A percentile compares a stretch with the other conserved stretches of the same genome.
These are phyloP conservation scores for Cuculus canorus DNA, from an alignment of 2,797 vertebrate genomes.

Conservation along the genomic window DNA sequence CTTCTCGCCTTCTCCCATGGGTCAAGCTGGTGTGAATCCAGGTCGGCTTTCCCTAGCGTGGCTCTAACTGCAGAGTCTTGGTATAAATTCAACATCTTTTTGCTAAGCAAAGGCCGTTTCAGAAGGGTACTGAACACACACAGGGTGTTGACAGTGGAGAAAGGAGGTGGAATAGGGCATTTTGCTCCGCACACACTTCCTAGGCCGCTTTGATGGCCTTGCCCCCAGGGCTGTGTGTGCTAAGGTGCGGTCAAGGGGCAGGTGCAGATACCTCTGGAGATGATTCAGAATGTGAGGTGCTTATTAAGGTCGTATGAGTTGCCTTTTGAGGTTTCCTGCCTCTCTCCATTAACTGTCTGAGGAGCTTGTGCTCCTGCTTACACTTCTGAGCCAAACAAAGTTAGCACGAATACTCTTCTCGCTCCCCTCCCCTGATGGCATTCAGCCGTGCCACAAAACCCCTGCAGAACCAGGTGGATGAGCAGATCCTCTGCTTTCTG, in stretches of 20 bases:
- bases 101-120: background rate
- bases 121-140: background rate
- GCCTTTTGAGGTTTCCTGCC: background rate
- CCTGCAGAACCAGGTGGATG: background rate
- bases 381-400: background rate
- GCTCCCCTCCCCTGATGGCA: background rate
- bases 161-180: background rate
- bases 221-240: background rate
- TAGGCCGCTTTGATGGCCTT: background rate
- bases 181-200: fast-evolving
- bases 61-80: background rate
- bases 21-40: background rate
- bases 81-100: background rate
- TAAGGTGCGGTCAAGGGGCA: background rate
- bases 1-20: background rate
- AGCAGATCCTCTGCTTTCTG: background rate
- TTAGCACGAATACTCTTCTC: background rate
- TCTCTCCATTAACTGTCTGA: background rate
- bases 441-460: background rate
- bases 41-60: background rate
- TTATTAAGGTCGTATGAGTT: background rate
- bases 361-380: background rate
- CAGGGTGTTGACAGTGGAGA: background rate
- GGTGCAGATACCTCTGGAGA: background rate
- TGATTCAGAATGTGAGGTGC: background rate